Evolutionary conservation across 2,888 invertebrate genomes (phyloP).

Genomic region (Lasioglossum zephyrum): DNA sequence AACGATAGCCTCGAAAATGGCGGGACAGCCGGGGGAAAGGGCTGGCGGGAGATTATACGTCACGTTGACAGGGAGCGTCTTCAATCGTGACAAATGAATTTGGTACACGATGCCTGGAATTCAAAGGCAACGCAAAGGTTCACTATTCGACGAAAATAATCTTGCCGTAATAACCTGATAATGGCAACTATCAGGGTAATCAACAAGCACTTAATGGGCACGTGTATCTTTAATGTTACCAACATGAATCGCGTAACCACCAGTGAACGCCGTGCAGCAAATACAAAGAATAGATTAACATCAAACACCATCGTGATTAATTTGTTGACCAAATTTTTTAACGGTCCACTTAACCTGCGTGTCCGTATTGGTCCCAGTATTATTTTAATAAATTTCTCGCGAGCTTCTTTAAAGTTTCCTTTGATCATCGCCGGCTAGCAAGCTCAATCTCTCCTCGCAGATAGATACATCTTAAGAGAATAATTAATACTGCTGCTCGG

Average conservation of each 20-base stretch:
- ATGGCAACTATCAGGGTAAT: conserved; percentile 12
- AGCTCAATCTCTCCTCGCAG: conserved; percentile 40
- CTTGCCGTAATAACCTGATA: conserved; percentile 17
- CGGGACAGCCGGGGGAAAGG: neutral
- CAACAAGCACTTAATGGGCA: conserved; percentile 35
- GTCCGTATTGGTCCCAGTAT: neutral
- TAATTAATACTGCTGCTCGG: conserved; percentile 48
- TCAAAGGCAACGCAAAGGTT: neutral
- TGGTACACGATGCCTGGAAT: neutral
- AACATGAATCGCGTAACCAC: too few species aligned
- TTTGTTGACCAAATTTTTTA: neutral
- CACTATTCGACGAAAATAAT: neutral
- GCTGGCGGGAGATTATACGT: neutral
- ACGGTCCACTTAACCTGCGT: too few species aligned
- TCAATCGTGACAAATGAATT: neutral
- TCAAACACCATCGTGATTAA: neutral
- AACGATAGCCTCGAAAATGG: neutral
- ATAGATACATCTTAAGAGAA: conserved; percentile 49
- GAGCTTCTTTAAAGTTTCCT: conserved; percentile 23
- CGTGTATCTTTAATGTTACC: neutral
- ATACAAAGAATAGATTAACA: neutral
- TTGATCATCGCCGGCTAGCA: conserved; percentile 30
- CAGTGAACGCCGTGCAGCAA: neutral
- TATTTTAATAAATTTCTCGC: conserved; percentile 37
- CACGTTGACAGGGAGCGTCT: neutral